A percentile compares a stretch with the other conserved stretches of the same genome.
These are phyloP conservation scores for Propithecus perrieri DNA, from an alignment of 2,797 vertebrate genomes.

Conservation along the genomic window DNA sequence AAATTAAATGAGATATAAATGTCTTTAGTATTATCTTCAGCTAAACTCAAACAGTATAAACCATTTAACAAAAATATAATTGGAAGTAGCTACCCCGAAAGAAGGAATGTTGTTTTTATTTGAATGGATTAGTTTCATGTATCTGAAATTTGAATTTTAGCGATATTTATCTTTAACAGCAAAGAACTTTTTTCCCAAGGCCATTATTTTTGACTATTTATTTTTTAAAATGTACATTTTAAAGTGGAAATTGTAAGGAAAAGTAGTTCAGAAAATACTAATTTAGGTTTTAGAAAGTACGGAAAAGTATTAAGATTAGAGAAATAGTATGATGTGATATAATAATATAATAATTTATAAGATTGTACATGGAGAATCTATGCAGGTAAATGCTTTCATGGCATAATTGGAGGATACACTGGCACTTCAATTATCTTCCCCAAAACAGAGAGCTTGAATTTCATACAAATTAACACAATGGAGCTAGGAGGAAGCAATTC, in stretches of 20 bases:
- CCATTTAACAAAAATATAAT: not conserved
- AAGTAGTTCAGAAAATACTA: not conserved
- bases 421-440: not conserved
- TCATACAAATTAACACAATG: not conserved
- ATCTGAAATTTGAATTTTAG: slow-evolving; percentile 11
- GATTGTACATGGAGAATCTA: not conserved
- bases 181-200: not conserved
- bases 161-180: not conserved
- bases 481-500: not conserved
- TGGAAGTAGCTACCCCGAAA: not conserved
- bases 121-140: not conserved
- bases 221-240: not conserved
- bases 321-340: not conserved
- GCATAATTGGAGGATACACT: not conserved
- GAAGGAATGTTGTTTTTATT: not conserved
- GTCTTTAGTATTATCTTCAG: not conserved
- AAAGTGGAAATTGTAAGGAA: not conserved
- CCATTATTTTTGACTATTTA: not conserved
- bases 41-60: not conserved
- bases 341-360: not conserved
- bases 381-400: not conserved
- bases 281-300: not conserved
- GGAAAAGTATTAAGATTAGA: not conserved
- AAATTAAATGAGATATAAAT: not conserved
- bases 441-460: not conserved